Percentiles rank a stretch among this genome's conserved stretches.
These are phyloP conservation scores for Nothocercus julius DNA, from an alignment of 2,113 vertebrate genomes.

Conservation along the genomic window DNA sequence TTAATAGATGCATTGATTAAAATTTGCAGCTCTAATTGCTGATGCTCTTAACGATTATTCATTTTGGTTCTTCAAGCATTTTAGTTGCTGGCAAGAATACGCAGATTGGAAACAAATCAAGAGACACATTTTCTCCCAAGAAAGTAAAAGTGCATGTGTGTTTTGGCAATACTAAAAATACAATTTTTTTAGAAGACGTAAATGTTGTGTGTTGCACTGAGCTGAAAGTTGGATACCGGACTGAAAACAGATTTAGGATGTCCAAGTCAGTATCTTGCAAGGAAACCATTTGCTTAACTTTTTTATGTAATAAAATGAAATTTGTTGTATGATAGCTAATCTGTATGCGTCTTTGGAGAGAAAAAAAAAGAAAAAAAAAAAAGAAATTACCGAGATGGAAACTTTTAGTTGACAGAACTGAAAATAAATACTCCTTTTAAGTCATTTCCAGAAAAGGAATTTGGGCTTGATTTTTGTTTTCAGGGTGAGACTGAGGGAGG, in stretches of 20 bases:
- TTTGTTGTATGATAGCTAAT: background rate
- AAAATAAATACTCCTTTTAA: constrained; percentile 25
- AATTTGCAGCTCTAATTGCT: constrained; percentile 76
- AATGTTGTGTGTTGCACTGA: constrained; percentile 64
- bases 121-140: constrained; percentile 78
- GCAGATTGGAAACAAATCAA: constrained; percentile 79
- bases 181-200: constrained; percentile 28
- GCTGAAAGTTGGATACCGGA: constrained; percentile 45
- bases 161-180: constrained; percentile 72
- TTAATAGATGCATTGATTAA: constrained; percentile 77
- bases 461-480: constrained; percentile 47
- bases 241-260: constrained; percentile 53
- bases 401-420: constrained; percentile 12
- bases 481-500: constrained; percentile 37
- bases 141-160: constrained; percentile 78
- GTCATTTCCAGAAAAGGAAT: constrained; percentile 32
- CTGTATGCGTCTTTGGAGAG: background rate
- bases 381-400: background rate
- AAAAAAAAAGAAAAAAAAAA: constrained; percentile 3
- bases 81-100: constrained; percentile 75
- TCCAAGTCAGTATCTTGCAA: constrained; percentile 15
- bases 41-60: constrained; percentile 75
- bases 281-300: constrained; percentile 31
- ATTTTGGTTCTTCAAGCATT: constrained; percentile 74
- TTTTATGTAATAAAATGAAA: background rate